A percentile compares a stretch with the other conserved stretches of the same genome.
phyloP scores from a whole-genome alignment of 2,888 invertebrate species.

The Taphrorychus bicolor region DNA sequence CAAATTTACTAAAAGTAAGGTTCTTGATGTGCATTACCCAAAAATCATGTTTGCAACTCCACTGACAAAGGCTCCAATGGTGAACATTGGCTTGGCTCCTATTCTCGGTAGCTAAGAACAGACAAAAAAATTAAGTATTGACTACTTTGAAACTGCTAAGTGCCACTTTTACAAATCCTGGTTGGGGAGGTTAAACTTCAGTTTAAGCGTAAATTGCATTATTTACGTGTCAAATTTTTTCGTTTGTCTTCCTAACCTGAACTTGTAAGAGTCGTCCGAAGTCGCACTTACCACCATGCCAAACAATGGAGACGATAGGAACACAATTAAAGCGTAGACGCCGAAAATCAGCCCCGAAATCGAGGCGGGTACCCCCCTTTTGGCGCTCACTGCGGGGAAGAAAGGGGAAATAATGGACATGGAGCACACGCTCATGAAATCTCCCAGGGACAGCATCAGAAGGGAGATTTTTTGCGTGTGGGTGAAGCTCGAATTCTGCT shows the following conservation, averaged over 20 bases:
- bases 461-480: constrained; percentile 66
- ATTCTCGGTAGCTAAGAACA: constrained; percentile 74
- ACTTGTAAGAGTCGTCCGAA: no score
- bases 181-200: no score
- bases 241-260: no score
- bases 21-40: constrained; percentile 64
- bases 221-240: no score
- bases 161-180: no score
- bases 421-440: constrained; percentile 77
- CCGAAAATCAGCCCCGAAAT: constrained; percentile 78
- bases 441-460: constrained; percentile 69
- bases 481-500: constrained; percentile 64
- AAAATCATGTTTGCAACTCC: constrained; percentile 76
- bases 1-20: not conserved
- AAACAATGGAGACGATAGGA: constrained; percentile 74
- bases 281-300: constrained; percentile 80
- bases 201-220: no score
- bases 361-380: constrained; percentile 73
- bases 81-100: constrained; percentile 75
- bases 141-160: no score
- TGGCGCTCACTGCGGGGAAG: constrained; percentile 75
- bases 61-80: constrained; percentile 72
- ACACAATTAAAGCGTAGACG: constrained; percentile 77
- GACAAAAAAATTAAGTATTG: constrained; percentile 21
- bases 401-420: constrained; percentile 83